Evolutionary conservation across 1,140 invertebrate genomes (phyloP).

Genomic region (Theocolax elegans): DNA sequence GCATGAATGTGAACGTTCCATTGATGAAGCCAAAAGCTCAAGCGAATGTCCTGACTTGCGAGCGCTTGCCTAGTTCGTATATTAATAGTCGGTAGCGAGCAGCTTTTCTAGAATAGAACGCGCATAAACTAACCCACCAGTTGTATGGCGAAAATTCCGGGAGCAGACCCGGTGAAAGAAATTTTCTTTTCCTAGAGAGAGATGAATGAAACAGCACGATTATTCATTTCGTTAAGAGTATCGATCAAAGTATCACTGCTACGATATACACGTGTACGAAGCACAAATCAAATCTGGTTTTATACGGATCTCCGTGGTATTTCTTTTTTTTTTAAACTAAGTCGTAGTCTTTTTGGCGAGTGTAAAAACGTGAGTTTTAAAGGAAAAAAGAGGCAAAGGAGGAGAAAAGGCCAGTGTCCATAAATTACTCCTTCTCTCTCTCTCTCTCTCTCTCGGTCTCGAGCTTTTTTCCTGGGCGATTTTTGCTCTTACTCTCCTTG

Average conservation of each 20-base stretch:
- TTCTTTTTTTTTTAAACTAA: no score
- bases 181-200: no score
- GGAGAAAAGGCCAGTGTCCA: neutral
- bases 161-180: no score
- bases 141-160: no score
- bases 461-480: neutral
- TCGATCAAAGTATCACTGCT: no score
- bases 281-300: no score
- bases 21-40: slow-evolving; percentile 60
- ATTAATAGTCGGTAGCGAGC: slow-evolving; percentile 66
- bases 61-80: slow-evolving; percentile 55
- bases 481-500: slow-evolving; percentile 23
- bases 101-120: slow-evolving; percentile 63
- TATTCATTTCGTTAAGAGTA: no score
- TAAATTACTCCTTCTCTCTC: slow-evolving; percentile 33
- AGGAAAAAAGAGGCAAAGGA: neutral
- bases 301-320: no score
- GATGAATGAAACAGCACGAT: no score
- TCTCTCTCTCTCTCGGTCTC: neutral
- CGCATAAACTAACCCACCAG: neutral
- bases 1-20: slow-evolving; percentile 65
- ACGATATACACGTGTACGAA: no score
- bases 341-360: no score
- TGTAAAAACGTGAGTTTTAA: no score
- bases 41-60: slow-evolving; percentile 55